These are phyloP conservation scores for Homarus americanus DNA, from an alignment of 1,140 invertebrate species.

Conservation along the genomic window DNA sequence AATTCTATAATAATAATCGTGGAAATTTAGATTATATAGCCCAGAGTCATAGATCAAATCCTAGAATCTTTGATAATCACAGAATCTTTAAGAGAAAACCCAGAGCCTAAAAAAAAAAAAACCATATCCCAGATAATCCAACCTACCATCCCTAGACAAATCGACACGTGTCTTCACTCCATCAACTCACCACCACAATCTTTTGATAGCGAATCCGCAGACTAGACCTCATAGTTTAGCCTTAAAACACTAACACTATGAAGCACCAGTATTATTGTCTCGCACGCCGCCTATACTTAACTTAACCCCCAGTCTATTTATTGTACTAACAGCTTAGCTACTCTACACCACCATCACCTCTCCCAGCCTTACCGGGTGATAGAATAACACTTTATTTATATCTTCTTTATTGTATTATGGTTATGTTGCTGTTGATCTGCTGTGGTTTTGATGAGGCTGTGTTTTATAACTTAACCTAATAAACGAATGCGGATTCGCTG, in stretches of 20 bases:
- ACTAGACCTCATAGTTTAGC: background rate
- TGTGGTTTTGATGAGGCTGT: constrained; percentile 10
- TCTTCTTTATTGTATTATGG: background rate
- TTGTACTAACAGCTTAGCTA: constrained; percentile 11
- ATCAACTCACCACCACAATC: constrained; percentile 8
- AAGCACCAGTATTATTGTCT: background rate
- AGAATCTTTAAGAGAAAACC: too few species aligned
- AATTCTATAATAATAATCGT: too few species aligned
- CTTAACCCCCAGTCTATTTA: too few species aligned
- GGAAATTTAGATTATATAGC: too few species aligned
- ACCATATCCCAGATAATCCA: too few species aligned
- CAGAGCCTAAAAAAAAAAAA: too few species aligned
- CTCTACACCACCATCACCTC: too few species aligned
- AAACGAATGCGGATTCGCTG: background rate
- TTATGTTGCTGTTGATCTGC: background rate
- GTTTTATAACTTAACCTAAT: too few species aligned
- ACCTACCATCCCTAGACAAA: too few species aligned
- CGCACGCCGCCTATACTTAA: too few species aligned
- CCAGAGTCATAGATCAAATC: too few species aligned
- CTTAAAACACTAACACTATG: background rate
- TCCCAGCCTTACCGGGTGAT: background rate
- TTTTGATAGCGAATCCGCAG: constrained; percentile 27
- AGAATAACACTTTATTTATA: background rate
- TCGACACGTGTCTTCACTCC: background rate
- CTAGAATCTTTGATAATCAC: too few species aligned